A percentile compares a stretch with the other conserved stretches of the same genome.
Evolutionary conservation across 2,797 vertebrate genomes (phyloP).

Genomic region (Luscinia megarhynchos): DNA sequence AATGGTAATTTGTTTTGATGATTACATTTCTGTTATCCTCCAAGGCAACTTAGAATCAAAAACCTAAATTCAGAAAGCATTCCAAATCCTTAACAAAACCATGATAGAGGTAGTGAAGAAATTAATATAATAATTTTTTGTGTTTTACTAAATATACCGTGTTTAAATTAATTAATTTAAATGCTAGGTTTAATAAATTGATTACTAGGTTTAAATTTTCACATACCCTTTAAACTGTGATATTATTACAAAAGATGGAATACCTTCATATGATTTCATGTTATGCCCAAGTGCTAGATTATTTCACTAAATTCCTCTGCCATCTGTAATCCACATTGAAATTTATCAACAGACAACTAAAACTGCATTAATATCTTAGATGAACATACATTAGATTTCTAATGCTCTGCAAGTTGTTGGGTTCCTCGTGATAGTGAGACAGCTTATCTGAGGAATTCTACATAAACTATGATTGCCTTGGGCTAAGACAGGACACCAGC

Average conservation of each 20-base stretch:
- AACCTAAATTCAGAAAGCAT: background rate
- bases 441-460: background rate
- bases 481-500: background rate
- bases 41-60: background rate
- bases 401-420: fast-evolving
- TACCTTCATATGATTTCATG: background rate
- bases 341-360: background rate
- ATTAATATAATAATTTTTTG: background rate
- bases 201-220: background rate
- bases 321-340: background rate
- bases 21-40: background rate
- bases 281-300: background rate
- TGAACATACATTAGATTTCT: background rate
- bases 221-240: background rate
- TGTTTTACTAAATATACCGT: background rate
- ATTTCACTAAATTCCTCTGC: background rate
- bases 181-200: too few relatives aligned
- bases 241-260: background rate
- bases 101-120: background rate
- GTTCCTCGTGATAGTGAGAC: background rate
- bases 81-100: background rate
- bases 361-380: background rate
- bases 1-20: background rate
- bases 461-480: fast-evolving
- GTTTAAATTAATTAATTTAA: background rate